A percentile compares a stretch with the other conserved stretches of the same genome.
Conservation (phyloP, 2,797 vertebrate genomes). For the Crenuchus spilurus region DNA sequence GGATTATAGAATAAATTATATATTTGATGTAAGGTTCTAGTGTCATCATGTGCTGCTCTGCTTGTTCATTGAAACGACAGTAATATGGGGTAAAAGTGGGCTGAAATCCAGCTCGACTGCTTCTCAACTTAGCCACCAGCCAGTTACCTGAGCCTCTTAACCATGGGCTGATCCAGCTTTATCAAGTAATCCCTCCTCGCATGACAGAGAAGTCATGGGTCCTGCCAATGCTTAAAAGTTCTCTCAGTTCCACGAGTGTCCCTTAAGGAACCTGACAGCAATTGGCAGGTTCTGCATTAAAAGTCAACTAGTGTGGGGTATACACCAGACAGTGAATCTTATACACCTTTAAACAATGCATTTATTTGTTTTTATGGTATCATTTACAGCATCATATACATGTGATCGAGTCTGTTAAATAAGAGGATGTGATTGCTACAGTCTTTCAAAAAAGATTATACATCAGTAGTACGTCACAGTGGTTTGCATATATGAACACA, state of each 20-base stretch:
- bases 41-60: no score
- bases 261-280: conserved; percentile 23
- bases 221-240: conserved; percentile 45
- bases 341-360: conserved; percentile 57
- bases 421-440: conserved; percentile 58
- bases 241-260: conserved; percentile 53
- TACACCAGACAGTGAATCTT: background rate
- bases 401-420: conserved; percentile 60
- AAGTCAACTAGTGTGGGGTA: background rate
- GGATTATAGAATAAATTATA: no score
- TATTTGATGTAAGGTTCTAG: no score
- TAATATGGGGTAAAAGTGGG: conserved; percentile 17
- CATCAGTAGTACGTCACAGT: conserved; percentile 23
- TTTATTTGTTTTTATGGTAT: conserved; percentile 74
- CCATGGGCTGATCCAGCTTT: conserved; percentile 79
- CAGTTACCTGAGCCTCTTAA: conserved; percentile 80
- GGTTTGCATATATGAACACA: conserved; percentile 18
- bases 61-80: background rate
- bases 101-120: no score
- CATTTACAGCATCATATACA: conserved; percentile 60
- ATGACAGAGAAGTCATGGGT: conserved; percentile 64
- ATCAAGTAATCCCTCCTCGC: conserved; percentile 71
- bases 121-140: conserved; percentile 63
- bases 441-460: conserved; percentile 51
- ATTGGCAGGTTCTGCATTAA: background rate